Evolutionary conservation across 2,113 vertebrate species (phyloP).

Genomic region (Phalacrocorax carbo): DNA sequence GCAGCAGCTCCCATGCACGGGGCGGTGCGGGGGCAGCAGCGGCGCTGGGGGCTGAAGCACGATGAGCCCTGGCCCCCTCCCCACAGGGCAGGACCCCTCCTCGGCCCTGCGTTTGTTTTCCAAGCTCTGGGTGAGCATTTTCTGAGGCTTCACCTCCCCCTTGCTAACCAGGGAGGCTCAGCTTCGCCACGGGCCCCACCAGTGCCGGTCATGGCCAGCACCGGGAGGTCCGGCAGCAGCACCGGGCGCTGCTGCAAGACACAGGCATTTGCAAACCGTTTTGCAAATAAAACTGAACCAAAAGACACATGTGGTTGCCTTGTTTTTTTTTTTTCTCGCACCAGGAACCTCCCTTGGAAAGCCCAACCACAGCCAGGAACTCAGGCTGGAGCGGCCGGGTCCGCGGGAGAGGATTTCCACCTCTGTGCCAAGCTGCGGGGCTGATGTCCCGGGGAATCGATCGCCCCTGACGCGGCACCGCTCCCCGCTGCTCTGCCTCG

Average conservation of each 20-base stretch:
- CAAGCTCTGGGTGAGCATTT: background rate
- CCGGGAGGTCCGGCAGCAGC: background rate
- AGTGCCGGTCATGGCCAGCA: no score
- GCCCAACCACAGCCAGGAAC: accelerated
- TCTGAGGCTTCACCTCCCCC: background rate
- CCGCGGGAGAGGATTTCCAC: background rate
- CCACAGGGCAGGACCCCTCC: background rate
- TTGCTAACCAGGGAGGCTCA: accelerated
- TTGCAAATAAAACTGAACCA: background rate
- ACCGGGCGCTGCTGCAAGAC: background rate
- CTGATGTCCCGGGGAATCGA: accelerated
- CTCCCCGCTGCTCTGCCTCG: background rate
- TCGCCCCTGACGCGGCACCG: background rate
- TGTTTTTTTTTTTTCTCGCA: background rate
- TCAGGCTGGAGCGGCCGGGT: background rate
- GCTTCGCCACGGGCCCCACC: accelerated
- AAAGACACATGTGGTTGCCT: accelerated
- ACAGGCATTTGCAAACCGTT: background rate
- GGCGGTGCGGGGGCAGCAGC: background rate
- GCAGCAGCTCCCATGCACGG: background rate
- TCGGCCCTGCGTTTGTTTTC: background rate
- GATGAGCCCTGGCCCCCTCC: accelerated
- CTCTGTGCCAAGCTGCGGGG: background rate
- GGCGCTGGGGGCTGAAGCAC: accelerated
- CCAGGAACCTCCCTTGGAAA: background rate